These are phyloP conservation scores for Alligator sinensis DNA, from an alignment of 2,113 vertebrate genomes.

Conservation along the genomic window DNA sequence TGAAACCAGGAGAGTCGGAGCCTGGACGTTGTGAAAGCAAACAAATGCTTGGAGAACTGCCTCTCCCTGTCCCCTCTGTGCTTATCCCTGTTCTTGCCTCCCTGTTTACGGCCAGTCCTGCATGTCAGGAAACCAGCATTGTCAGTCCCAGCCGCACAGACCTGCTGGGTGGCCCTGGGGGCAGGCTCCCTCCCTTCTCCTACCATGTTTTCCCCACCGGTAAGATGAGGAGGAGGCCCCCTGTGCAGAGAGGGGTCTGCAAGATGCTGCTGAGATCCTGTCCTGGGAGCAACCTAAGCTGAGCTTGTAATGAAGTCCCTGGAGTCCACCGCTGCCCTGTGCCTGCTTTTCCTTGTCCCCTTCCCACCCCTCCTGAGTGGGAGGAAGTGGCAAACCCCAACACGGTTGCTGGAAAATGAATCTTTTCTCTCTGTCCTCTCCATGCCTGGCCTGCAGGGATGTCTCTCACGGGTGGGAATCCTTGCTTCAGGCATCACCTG, in stretches of 20 bases:
- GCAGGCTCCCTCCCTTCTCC: not conserved
- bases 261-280: not conserved
- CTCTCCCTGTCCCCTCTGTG: fast-evolving
- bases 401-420: not conserved
- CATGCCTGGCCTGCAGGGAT: not conserved
- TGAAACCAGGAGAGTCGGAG: not conserved
- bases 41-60: not conserved
- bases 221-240: not conserved
- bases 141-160: not conserved
- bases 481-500: not conserved
- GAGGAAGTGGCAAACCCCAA: not conserved
- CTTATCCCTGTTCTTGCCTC: not conserved
- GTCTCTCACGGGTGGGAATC: not conserved
- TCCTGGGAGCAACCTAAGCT: not conserved
- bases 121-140: not conserved
- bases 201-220: not conserved
- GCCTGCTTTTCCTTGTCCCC: not conserved
- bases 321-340: fast-evolving
- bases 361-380: too few species aligned
- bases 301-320: not conserved
- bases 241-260: not conserved
- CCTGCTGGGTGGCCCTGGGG: fast-evolving
- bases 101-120: not conserved
- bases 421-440: not conserved
- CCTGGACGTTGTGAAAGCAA: slow-evolving; percentile 40